phyloP scores from a whole-genome alignment of 1,140 invertebrate species.

The Drosophila micromelanica region DNA sequence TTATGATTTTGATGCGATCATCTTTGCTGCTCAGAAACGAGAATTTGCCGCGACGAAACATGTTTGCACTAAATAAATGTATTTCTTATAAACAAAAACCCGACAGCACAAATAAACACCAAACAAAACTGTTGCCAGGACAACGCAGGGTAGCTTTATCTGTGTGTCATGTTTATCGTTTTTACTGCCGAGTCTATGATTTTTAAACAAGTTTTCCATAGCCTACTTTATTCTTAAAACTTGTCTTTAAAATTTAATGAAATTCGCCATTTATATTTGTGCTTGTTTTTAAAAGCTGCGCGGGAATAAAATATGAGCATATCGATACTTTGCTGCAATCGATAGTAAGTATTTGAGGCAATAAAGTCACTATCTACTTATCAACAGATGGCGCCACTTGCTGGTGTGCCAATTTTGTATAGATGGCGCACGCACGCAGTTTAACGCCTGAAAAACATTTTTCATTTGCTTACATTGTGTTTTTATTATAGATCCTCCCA shows the following conservation, averaged over 20 bases:
- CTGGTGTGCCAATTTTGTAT: background rate
- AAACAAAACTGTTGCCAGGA: conserved; percentile 49
- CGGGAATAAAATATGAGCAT: no score
- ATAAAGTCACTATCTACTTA: background rate
- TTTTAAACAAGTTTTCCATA: background rate
- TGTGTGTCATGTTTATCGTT: background rate
- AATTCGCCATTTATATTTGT: background rate
- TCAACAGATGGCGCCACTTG: background rate
- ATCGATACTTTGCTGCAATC: conserved; percentile 13
- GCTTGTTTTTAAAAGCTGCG: no score
- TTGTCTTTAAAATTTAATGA: background rate
- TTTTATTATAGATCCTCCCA: background rate
- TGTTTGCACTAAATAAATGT: conserved; percentile 25
- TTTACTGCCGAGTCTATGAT: background rate
- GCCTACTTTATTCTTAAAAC: background rate
- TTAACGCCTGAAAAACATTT: background rate
- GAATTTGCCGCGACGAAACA: conserved; percentile 81
- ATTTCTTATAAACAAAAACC: conserved; percentile 25
- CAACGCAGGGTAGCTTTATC: conserved; percentile 31
- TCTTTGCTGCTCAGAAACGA: conserved; percentile 76
- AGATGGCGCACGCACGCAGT: conserved; percentile 19
- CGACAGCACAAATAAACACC: conserved; percentile 14
- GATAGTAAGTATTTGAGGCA: background rate
- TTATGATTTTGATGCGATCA: conserved; percentile 86
- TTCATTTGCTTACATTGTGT: background rate